Conservation (phyloP, 1,140 invertebrate species). For the Episyrphus balteatus region DNA sequence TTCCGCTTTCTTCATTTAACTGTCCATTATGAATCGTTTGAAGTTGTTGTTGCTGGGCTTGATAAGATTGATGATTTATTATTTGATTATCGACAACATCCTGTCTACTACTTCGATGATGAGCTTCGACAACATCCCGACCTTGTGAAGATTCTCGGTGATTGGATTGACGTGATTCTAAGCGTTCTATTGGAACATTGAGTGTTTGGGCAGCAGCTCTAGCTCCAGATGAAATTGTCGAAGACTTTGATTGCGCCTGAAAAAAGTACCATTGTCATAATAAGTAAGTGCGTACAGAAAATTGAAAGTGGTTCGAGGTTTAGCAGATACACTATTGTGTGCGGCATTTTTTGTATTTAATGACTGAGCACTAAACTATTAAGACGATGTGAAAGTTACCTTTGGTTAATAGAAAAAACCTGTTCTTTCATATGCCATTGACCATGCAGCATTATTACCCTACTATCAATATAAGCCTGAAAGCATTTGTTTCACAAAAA, state of each 20-base stretch:
- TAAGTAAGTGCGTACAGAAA: background rate
- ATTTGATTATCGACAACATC: background rate
- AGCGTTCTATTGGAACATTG: conserved; percentile 33
- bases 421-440: too few relatives aligned
- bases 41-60: conserved; percentile 10
- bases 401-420: too few relatives aligned
- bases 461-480: too few relatives aligned
- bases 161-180: conserved; percentile 31
- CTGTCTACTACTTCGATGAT: background rate
- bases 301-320: background rate
- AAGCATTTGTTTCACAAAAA: too few relatives aligned
- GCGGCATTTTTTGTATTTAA: too few relatives aligned
- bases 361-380: too few relatives aligned
- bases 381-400: too few relatives aligned
- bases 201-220: conserved; percentile 34
- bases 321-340: background rate
- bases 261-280: too few relatives aligned
- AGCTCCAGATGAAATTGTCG: conserved; percentile 32
- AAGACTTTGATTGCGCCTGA: conserved; percentile 33
- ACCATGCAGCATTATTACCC: too few relatives aligned
- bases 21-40: conserved; percentile 6
- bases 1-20: background rate
- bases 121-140: background rate
- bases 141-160: conserved; percentile 8
- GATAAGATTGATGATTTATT: background rate